These are phyloP conservation scores for Drosophila ercepeae DNA, from an alignment of 1,140 invertebrate genomes.

Conservation along the genomic window DNA sequence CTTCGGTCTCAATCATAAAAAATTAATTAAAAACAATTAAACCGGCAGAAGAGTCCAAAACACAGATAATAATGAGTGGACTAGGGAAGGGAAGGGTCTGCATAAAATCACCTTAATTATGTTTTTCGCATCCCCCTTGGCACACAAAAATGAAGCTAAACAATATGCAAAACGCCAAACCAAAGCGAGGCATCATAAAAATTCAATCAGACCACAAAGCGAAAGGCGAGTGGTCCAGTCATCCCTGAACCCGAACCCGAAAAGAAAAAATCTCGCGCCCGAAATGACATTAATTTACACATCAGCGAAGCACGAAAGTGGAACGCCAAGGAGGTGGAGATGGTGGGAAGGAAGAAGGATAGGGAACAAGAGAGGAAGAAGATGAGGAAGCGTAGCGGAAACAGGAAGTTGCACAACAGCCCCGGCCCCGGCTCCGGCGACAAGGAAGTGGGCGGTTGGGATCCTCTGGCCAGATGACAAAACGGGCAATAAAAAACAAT, in stretches of 20 bases:
- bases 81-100: conserved; percentile 57
- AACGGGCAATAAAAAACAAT: conserved; percentile 73
- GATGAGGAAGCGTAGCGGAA: conserved; percentile 18
- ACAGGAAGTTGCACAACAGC: conserved; percentile 60
- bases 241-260: no score
- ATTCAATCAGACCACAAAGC: conserved; percentile 68
- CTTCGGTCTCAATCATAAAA: conserved; percentile 57
- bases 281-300: conserved; percentile 82
- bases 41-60: conserved; percentile 47
- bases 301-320: conserved; percentile 69
- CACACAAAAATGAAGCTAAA: conserved; percentile 32
- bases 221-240: conserved; percentile 59
- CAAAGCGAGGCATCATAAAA: conserved; percentile 71
- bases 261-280: conserved; percentile 52
- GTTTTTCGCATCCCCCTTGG: conserved; percentile 52
- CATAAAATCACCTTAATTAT: conserved; percentile 82
- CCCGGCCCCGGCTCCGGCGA: conserved; percentile 48
- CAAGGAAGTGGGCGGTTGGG: conserved; percentile 45
- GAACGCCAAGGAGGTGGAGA: neutral
- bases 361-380: no score
- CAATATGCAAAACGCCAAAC: conserved; percentile 56
- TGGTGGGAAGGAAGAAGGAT: neutral
- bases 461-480: conserved; percentile 57
- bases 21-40: conserved; percentile 81
- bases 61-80: conserved; percentile 58